phyloP scores from a whole-genome alignment of 1,140 invertebrate genomes.

The Trichoplusia ni region DNA sequence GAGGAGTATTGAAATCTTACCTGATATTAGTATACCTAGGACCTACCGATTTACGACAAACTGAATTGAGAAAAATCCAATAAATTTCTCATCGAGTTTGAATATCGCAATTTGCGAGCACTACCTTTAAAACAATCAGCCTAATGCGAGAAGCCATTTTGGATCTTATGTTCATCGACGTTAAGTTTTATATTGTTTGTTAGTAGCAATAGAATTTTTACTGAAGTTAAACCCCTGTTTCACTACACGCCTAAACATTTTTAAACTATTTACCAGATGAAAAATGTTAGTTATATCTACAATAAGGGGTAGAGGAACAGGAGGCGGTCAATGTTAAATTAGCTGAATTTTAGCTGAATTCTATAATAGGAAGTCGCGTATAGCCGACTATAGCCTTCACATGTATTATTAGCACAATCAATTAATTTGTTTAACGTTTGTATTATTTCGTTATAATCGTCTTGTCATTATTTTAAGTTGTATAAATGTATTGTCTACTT shows the following conservation, averaged over 20 bases:
- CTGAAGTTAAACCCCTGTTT: slow-evolving; percentile 15
- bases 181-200: slow-evolving; percentile 32
- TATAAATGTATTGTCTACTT: slow-evolving; percentile 79
- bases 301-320: background rate
- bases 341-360: slow-evolving; percentile 45
- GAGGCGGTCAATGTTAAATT: slow-evolving; percentile 33
- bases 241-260: background rate
- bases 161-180: slow-evolving; percentile 14
- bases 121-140: slow-evolving; percentile 22
- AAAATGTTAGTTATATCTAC: slow-evolving; percentile 10
- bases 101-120: slow-evolving; percentile 2
- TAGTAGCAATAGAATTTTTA: slow-evolving; percentile 21
- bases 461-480: slow-evolving; percentile 81
- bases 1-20: slow-evolving; percentile 17
- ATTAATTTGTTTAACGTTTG: slow-evolving; percentile 63
- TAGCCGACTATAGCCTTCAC: slow-evolving; percentile 45
- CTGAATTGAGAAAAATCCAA: slow-evolving; percentile 1
- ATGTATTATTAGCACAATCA: slow-evolving; percentile 74
- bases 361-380: slow-evolving; percentile 34
- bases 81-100: background rate
- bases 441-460: slow-evolving; percentile 74
- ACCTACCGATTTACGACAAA: slow-evolving; percentile 1
- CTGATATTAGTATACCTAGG: background rate
- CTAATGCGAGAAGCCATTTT: slow-evolving; percentile 11
- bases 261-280: slow-evolving; percentile 19